Evolutionary conservation across 2,888 invertebrate species (phyloP), one percentile per base, ranked within the genome.

Genomic region (Calameuta filiformis): DNA sequence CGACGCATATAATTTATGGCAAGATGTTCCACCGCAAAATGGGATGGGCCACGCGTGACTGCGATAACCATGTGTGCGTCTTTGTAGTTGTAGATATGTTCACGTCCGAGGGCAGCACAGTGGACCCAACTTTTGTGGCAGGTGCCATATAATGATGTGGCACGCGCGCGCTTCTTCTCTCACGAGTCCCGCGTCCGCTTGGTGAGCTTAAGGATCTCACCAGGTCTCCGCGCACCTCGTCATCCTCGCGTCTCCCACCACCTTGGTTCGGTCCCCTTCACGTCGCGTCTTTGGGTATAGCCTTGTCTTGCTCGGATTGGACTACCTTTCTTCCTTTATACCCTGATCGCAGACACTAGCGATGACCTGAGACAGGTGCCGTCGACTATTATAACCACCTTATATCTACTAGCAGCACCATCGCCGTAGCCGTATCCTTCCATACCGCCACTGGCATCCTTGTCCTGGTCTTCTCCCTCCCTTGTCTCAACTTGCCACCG

Each of bases 61-160:
- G 4, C 35, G 35, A 12, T 35, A 33, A 34, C n/a, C 74, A 12
- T 35, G 74, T 33, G n/a, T 35, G 33, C 71, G 71, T 31, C 71
- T 31, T 71, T 12, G 34, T 71, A 23, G 31, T n/a, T 71, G 71
- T 71, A 15, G 31, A 34, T 33, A 34, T 0, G 3, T 71, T 33
- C 34, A 23, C 71, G 71, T 33, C 71, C 71, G 71, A 12, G 11
- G 12, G 71, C 34, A 33, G 31, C 33, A 71, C 31, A 15, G 68
- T 68, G 12, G 69, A 76, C 35, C 83, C 82, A 84, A 76, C 81
- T 85, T 87, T 86, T 81, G 84, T 84, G 87, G 88, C 87, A 88
- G 87, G 85, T 86, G 87, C 80, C 83, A 82, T 81, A 80, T 84
- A 85, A 85, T 83, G 83, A 85, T 84, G 85, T 85, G 85, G 88